Base-by-base conservation (phyloP, 1,140 invertebrate species). In the Hyphantria cunea region DNA sequence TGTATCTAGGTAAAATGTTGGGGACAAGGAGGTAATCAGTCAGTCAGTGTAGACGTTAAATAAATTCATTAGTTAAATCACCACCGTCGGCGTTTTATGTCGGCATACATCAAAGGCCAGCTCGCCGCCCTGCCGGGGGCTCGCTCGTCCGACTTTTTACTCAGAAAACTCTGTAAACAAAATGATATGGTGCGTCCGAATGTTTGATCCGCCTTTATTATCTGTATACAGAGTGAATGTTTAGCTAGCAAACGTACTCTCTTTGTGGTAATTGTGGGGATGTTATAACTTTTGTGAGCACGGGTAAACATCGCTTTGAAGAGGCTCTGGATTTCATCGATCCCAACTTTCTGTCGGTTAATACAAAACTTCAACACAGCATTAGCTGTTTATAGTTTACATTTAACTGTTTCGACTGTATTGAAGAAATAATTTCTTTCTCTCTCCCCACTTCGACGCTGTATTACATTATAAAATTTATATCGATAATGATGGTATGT, bases 51-150 rank as follows among this genome's bases (percentile, higher is more conserved):
- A 80, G 75, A 81, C 83, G 84, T 84, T 89, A 91, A 91, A 92
- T 92, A 92, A 92, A 92, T 92, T 92, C 89, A 91, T 92, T 92
- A 92, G 90, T 91, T 89, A 91, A 91, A 91, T 91, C 87, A 89
- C 87, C 84, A 85, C 82, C 84, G 89, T 89, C 89, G 84, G 87
- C 88, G 82, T 89, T 89, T 90, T 86, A 86, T 90, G 89, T 88
- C 90, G 90, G 90, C 81, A 77, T 25, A 86, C 83, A 80, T 92
- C 89, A 92, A 92, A 91, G 86, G 65, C 58, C 71, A 61, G 76
- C 70, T 76, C 72, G 76, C 77, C 74, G 83, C 78, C 78, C 78
- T 74, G 82, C 79, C 85, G 64, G 76, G 82, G 86, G 85, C 81
- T 82, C 76, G 76, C 77, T 80, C 68, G 82, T 73, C 71, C 77